These are phyloP conservation scores for Pecten maximus DNA, from an alignment of 2,888 invertebrate species.

Conservation along the genomic window DNA sequence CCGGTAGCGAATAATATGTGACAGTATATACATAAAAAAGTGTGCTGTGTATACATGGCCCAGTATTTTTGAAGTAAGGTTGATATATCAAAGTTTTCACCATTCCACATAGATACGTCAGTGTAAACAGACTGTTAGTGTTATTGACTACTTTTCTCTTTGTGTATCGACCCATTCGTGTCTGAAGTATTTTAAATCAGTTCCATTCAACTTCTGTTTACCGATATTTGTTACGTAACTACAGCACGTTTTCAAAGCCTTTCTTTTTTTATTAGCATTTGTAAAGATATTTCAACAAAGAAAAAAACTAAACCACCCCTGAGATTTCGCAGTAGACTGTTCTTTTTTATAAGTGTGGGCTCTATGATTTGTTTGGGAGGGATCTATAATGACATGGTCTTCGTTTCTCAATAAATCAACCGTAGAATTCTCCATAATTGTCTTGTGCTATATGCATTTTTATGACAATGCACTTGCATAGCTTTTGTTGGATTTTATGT, in stretches of 20 bases:
- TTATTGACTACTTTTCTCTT: background rate
- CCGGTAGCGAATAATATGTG: too few relatives aligned
- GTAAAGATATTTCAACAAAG: background rate
- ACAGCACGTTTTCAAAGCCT: background rate
- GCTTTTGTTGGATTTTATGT: background rate
- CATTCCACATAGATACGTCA: background rate
- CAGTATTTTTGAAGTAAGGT: background rate
- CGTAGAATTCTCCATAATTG: background rate
- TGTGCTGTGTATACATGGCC: background rate
- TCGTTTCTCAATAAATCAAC: background rate
- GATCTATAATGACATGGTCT: background rate
- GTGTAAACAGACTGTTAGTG: background rate
- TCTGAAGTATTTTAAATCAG: background rate
- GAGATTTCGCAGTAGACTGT: background rate
- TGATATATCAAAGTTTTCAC: background rate
- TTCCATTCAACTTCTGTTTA: constrained; percentile 19
- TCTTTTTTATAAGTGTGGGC: background rate
- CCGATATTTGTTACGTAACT: constrained; percentile 22
- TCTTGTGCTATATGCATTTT: background rate
- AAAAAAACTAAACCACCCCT: background rate
- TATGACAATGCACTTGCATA: constrained; percentile 21
- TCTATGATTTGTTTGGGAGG: background rate
- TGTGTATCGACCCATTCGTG: background rate
- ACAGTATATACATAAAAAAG: too few relatives aligned
- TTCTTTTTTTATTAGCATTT: background rate